Conservation (phyloP, 2,888 invertebrate genomes). For the Volucella inflata region DNA sequence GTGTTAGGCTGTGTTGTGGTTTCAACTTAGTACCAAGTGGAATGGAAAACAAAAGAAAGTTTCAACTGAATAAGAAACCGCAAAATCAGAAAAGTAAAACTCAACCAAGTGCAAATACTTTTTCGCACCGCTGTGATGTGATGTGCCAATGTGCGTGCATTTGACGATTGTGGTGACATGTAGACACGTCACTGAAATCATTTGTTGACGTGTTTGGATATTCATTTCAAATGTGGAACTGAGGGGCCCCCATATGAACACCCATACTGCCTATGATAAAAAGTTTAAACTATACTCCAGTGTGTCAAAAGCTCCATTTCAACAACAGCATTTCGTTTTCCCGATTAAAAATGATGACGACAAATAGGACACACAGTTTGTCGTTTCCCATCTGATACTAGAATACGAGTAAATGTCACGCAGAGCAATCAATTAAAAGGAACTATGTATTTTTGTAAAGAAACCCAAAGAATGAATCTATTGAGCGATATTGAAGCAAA, state of each 20-base stretch:
- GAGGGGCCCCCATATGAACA: conserved; percentile 4
- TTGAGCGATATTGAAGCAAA: conserved; percentile 57
- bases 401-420: no score
- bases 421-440: conserved; percentile 21
- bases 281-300: no score
- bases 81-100: conserved; percentile 40
- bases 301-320: no score
- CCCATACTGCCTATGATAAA: background rate
- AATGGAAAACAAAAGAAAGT: conserved; percentile 50
- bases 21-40: conserved; percentile 30
- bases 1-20: conserved; percentile 27
- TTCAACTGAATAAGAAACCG: conserved; percentile 18
- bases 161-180: conserved; percentile 7
- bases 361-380: no score
- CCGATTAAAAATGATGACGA: no score
- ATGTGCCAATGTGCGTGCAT: background rate
- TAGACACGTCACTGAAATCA: conserved; percentile 19
- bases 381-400: no score
- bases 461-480: conserved; percentile 49
- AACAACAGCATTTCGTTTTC: no score
- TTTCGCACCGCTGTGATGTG: background rate
- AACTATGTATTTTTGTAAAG: conserved; percentile 25
- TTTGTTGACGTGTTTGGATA: conserved; percentile 12
- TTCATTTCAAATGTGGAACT: background rate
- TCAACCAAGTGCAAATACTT: conserved; percentile 24